Conservation (phyloP, 1,140 invertebrate genomes). For the Acromyrmex heyeri region DNA sequence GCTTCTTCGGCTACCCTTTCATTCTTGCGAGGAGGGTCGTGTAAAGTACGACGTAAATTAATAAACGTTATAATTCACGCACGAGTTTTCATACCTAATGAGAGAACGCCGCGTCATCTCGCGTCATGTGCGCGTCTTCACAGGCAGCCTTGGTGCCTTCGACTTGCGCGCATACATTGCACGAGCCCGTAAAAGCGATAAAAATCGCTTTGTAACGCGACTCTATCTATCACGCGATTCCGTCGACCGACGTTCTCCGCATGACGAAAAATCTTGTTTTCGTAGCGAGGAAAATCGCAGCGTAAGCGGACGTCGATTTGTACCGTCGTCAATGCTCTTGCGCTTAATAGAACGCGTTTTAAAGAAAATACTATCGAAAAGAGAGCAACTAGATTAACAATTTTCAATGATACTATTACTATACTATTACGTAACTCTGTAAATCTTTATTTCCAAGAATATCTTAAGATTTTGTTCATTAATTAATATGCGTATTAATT, state of each 20-base stretch:
- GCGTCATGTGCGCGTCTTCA: constrained; percentile 75
- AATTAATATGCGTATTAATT: neutral
- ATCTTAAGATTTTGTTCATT: neutral
- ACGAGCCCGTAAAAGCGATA: neutral
- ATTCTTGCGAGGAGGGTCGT: constrained; percentile 33
- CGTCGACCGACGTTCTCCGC: constrained; percentile 50
- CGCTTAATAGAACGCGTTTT: constrained; percentile 5
- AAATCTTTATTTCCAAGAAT: neutral
- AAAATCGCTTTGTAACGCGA: constrained; percentile 73
- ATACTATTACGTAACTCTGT: neutral
- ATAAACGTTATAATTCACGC: constrained; percentile 73
- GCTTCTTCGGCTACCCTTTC: constrained; percentile 46
- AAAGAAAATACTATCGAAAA: neutral
- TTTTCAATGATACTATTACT: neutral
- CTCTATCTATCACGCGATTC: constrained; percentile 67
- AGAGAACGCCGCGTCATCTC: constrained; percentile 73
- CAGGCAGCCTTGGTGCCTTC: constrained; percentile 56
- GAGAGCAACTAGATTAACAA: neutral
- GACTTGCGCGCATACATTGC: constrained; percentile 20
- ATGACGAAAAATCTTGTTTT: constrained; percentile 47
- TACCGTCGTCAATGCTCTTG: constrained; percentile 22
- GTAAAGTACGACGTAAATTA: constrained; percentile 70
- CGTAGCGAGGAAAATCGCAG: constrained; percentile 33
- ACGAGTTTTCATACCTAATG: constrained; percentile 71
- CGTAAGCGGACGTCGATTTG: constrained; percentile 61